phyloP scores from a whole-genome alignment of 1,140 invertebrate species.

The Pseudobourletiella spinata region DNA sequence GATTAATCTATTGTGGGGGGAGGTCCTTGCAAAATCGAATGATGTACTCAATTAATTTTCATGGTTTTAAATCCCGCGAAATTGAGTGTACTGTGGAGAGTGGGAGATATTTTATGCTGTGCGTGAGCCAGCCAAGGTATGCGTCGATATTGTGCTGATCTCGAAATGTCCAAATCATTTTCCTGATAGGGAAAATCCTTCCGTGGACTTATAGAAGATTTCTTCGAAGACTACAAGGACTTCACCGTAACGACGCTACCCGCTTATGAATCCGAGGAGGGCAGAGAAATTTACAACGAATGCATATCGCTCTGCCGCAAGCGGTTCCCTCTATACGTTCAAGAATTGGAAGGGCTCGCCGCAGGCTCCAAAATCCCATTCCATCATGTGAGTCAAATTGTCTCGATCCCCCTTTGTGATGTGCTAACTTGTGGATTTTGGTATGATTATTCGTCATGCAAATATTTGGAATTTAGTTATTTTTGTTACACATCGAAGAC shows the following conservation, averaged over 20 bases:
- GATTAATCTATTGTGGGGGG: not conserved
- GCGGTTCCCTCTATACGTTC: constrained; percentile 69
- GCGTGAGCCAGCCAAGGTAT: too few species aligned
- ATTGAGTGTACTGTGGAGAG: not conserved
- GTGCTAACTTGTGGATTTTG: too few species aligned
- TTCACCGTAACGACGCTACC: constrained; percentile 62
- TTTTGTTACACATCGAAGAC: not conserved
- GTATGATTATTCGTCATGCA: too few species aligned
- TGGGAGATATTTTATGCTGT: not conserved
- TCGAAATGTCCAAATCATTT: not conserved
- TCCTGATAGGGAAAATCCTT: constrained; percentile 66
- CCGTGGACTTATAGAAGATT: constrained; percentile 59
- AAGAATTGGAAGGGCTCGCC: constrained; percentile 69
- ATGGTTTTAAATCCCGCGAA: not conserved
- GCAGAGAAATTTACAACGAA: constrained; percentile 59
- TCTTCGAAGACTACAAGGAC: constrained; percentile 50
- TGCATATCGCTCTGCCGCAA: constrained; percentile 55
- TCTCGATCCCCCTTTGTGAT: too few species aligned
- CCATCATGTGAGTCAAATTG: constrained; percentile 58
- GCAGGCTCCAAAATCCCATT: constrained; percentile 73
- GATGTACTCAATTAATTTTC: constrained; percentile 12
- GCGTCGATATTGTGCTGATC: not conserved
- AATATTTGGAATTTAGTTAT: too few species aligned
- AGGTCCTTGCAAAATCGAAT: not conserved
- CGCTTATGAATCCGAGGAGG: constrained; percentile 57